These are phyloP conservation scores for Sinocyclocheilus anophthalmus DNA, from an alignment of 2,113 vertebrate genomes.

Conservation along the genomic window DNA sequence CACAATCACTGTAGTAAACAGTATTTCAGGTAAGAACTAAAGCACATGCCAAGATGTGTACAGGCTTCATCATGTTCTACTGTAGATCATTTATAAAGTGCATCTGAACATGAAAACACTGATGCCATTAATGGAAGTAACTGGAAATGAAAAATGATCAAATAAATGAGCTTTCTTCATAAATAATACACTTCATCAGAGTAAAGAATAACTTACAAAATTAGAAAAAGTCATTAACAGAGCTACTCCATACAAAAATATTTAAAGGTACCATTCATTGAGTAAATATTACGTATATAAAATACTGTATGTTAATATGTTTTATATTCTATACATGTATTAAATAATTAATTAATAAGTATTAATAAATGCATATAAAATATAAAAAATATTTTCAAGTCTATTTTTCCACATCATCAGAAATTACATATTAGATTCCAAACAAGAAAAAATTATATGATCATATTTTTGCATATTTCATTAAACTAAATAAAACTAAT, in stretches of 20 bases:
- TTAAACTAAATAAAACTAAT: too few relatives aligned
- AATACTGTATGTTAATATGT: too few relatives aligned
- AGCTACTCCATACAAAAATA: not conserved
- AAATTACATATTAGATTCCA: too few relatives aligned
- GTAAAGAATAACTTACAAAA: not conserved
- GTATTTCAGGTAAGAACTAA: slow-evolving; percentile 33
- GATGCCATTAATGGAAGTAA: not conserved
- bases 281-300: too few relatives aligned
- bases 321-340: too few relatives aligned
- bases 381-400: too few relatives aligned
- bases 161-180: not conserved
- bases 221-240: not conserved
- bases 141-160: not conserved
- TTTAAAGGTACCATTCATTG: too few relatives aligned
- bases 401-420: too few relatives aligned
- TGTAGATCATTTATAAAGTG: not conserved
- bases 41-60: slow-evolving; percentile 30
- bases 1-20: slow-evolving; percentile 21
- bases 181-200: not conserved
- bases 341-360: too few relatives aligned
- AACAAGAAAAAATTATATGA: too few relatives aligned
- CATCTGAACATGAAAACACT: not conserved
- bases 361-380: too few relatives aligned
- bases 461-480: too few relatives aligned
- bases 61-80: not conserved